Percentiles rank a stretch among this genome's conserved stretches.
phyloP scores from a whole-genome alignment of 2,888 invertebrate genomes.

The Emmelina monodactyla region DNA sequence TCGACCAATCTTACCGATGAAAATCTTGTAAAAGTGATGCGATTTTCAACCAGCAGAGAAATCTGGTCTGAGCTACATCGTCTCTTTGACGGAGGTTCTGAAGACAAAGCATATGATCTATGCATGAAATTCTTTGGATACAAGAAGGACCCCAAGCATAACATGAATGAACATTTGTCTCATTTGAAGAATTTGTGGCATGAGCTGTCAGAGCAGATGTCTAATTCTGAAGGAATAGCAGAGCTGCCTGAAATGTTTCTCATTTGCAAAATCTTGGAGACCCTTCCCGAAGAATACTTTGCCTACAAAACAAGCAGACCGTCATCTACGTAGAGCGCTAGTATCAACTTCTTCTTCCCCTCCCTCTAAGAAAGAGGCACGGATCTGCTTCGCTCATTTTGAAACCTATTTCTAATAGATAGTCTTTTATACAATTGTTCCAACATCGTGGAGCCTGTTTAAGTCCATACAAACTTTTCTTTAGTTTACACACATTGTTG shows the following conservation, averaged over 20 bases:
- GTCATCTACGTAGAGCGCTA: slow-evolving; percentile 4
- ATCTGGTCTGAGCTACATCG: slow-evolving; percentile 2
- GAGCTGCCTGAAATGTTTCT: slow-evolving; percentile 6
- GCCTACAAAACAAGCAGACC: slow-evolving; percentile 5
- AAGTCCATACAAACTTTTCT: slow-evolving; percentile 1
- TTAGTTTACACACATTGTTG: neutral
- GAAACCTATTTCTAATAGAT: slow-evolving; percentile 1
- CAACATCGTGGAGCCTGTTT: slow-evolving; percentile 1
- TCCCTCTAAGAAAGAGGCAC: neutral
- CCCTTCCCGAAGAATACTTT: slow-evolving; percentile 7
- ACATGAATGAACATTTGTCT: neutral
- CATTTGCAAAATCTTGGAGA: slow-evolving; percentile 10
- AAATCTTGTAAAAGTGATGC: slow-evolving; percentile 3
- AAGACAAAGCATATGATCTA: slow-evolving; percentile 1
- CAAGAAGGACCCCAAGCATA: neutral
- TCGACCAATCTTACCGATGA: slow-evolving; percentile 1
- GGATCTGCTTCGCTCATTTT: neutral
- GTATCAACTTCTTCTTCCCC: neutral
- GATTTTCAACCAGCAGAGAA: neutral
- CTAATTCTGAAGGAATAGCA: neutral
- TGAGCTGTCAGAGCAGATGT: neutral
- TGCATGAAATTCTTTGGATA: slow-evolving; percentile 4
- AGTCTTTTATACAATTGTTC: neutral
- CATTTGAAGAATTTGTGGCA: neutral
- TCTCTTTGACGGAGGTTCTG: slow-evolving; percentile 1